Evolutionary conservation across 2,797 vertebrate genomes (phyloP), one percentile per base, ranked within the genome.

Genomic region (Nasua narica): DNA sequence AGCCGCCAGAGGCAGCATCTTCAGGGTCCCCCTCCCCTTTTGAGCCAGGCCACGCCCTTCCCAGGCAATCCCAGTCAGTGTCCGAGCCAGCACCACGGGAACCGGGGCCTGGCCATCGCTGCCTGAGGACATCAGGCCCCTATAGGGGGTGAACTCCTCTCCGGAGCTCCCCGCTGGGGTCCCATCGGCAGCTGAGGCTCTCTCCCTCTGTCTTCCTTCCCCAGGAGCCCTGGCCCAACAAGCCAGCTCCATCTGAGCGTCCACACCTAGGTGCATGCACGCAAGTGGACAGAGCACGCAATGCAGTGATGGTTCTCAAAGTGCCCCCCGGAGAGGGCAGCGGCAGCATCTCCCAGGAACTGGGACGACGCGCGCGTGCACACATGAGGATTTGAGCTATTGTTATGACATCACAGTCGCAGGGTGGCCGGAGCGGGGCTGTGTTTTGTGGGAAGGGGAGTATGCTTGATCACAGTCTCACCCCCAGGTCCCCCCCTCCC

Each of bases 301-400:
- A 3, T 29, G 12, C 48, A 48, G 40, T 16, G 8, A 37, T 2
- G 37, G 76, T 65, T 76, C 70, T 40, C 60, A 12, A 54, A 2
- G n/a, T 19, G 43, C 16, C 37, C 37, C 35, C 74, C 48, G 56
- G 40, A 37, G 16, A 27, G 29, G 8, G 12, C 62, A 46, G 29
- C 46, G 7, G 11, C 76, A 37, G 50, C n/a, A 27, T 7, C 11
- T 21, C 19, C 62, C 0, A 12, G 15, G 84, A 78, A 50, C 32
- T 2, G 13, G 16, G 14, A 37, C 40, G 14, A 65, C 21, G 0
- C 0, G 2, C 50, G 27, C 21, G 1, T 0, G 3, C 50, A 32
- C 52, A 19, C 21, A 0, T 9, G 15, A 29, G 40, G 29, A 13
- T 5, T n/a, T 4, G 14, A 89, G n/a, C 54, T 27, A 32, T 21